Conservation (phyloP, 2,113 vertebrate genomes). For the Chlamydotis undulata region DNA sequence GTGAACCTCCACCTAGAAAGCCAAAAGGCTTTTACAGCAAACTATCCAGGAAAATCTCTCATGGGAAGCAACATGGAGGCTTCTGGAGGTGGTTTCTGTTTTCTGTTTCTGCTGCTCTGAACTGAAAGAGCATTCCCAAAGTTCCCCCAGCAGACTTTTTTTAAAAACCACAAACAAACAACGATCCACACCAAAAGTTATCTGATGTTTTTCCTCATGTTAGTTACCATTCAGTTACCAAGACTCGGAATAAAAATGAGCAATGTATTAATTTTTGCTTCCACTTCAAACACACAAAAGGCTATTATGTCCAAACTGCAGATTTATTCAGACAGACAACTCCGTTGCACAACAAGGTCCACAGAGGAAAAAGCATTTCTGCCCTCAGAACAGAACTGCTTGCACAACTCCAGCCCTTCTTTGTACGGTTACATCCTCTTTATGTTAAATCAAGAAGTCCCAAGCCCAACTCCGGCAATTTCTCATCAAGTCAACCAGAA, state of each 20-base stretch:
- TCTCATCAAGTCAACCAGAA: background rate
- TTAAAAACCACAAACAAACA: background rate
- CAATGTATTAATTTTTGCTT: background rate
- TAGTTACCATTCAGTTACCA: background rate
- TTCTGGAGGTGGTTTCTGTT: background rate
- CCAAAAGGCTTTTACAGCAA: slow-evolving; percentile 2
- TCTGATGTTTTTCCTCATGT: background rate
- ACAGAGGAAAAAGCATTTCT: background rate
- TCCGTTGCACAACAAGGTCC: background rate
- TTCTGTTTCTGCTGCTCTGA: slow-evolving; percentile 13
- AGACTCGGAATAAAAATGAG: background rate
- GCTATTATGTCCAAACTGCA: background rate
- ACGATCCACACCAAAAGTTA: background rate
- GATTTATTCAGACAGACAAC: slow-evolving; percentile 16
- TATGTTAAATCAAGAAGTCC: background rate
- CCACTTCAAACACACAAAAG: slow-evolving; percentile 1
- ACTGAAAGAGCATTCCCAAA: background rate
- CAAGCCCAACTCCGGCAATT: background rate
- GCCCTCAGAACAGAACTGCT: background rate
- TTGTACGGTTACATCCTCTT: background rate
- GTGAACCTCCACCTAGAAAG: slow-evolving; percentile 1
- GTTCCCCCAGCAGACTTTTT: background rate
- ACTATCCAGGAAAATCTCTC: background rate
- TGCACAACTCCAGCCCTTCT: background rate
- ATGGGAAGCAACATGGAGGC: background rate